phyloP scores from a whole-genome alignment of 2,797 vertebrate species.

The Phrynocephalus guinanensis region DNA sequence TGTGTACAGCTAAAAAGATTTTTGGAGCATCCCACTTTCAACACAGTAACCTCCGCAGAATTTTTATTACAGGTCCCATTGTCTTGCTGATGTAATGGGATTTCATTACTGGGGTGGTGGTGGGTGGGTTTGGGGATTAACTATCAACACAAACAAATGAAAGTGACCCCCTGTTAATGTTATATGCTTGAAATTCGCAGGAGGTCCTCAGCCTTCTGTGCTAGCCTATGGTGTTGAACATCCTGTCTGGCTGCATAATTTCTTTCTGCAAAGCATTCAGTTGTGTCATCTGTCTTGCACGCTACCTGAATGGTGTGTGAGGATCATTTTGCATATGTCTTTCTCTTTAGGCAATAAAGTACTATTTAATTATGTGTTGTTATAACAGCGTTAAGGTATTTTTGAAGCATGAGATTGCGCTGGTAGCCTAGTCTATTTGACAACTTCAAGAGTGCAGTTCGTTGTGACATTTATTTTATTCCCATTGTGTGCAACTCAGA shows the following conservation, averaged over 20 bases:
- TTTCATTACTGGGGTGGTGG: conserved; percentile 28
- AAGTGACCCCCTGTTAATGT: background rate
- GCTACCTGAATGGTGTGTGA: conserved; percentile 47
- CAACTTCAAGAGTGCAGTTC: conserved; percentile 32
- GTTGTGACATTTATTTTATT: conserved; percentile 58
- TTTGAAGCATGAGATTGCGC: conserved; percentile 57
- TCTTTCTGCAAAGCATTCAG: conserved; percentile 49
- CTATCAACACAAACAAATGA: background rate
- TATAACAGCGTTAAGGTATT: conserved; percentile 45
- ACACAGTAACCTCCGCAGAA: background rate
- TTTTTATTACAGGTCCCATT: background rate
- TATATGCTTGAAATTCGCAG: conserved; percentile 46
- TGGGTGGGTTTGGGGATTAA: background rate
- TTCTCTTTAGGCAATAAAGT: conserved; percentile 72
- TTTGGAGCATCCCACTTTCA: background rate
- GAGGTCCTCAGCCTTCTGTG: conserved; percentile 50
- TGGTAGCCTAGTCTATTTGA: conserved; percentile 55
- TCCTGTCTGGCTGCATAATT: conserved; percentile 30
- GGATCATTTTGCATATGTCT: conserved; percentile 49
- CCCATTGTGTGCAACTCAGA: background rate
- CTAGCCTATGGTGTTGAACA: conserved; percentile 54
- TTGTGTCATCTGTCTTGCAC: conserved; percentile 53
- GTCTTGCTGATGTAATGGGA: conserved; percentile 42
- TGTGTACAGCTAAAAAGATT: background rate
- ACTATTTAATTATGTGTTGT: conserved; percentile 35